These are phyloP conservation scores for Nudaria mundana DNA, from an alignment of 2,888 invertebrate genomes.

Conservation along the genomic window DNA sequence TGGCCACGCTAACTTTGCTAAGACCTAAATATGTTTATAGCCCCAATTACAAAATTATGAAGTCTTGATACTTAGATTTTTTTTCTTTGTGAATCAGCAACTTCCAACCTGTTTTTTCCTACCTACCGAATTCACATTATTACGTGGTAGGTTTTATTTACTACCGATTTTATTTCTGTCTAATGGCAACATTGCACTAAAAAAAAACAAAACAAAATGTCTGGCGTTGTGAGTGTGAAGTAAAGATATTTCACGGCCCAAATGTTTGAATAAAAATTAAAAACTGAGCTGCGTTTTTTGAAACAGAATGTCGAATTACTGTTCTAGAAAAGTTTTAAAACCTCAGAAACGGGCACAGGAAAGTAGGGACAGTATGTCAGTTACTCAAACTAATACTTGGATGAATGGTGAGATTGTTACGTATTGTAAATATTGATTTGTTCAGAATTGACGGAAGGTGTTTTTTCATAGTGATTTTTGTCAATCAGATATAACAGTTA, in stretches of 20 bases:
- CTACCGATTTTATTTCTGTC: too few species aligned
- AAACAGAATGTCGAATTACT: constrained; percentile 86
- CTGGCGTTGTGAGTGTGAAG: constrained; percentile 42
- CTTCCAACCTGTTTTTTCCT: too few species aligned
- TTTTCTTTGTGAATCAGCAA: too few species aligned
- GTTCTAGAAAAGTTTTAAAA: constrained; percentile 87
- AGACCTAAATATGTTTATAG: too few species aligned
- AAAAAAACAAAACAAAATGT: constrained; percentile 51
- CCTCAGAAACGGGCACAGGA: constrained; percentile 89
- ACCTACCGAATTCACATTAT: too few species aligned
- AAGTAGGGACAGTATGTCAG: constrained; percentile 86
- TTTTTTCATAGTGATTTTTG: constrained; percentile 38
- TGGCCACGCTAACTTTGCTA: too few species aligned
- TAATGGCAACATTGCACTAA: constrained; percentile 1
- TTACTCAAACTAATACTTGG: constrained; percentile 92
- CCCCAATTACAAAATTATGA: too few species aligned
- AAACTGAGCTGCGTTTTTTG: constrained; percentile 33
- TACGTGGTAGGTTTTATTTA: too few species aligned
- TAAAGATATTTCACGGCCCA: constrained; percentile 37
- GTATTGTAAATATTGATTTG: constrained; percentile 57
- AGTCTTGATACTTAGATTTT: too few species aligned
- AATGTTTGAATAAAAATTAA: constrained; percentile 48
- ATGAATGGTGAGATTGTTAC: constrained; percentile 87
- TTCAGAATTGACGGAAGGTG: too few species aligned
- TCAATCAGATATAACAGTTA: constrained; percentile 32